Evolutionary conservation across 2,113 vertebrate genomes (phyloP).

Genomic region (Carassius carassius): DNA sequence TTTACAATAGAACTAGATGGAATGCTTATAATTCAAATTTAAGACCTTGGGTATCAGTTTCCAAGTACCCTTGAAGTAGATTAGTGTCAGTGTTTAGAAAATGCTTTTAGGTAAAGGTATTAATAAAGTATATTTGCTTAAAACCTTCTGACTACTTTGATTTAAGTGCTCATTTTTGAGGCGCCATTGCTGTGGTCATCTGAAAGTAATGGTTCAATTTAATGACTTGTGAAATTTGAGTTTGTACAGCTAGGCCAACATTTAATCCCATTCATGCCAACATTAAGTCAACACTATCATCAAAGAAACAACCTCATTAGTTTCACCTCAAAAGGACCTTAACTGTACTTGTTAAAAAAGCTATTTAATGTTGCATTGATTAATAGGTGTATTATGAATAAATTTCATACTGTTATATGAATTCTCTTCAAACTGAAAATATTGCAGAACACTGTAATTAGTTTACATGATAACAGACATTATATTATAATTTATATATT

Average conservation of each 20-base stretch:
- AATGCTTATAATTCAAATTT: not conserved
- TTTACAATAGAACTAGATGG: not conserved
- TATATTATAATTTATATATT: not conserved
- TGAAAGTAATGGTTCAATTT: slow-evolving; percentile 13
- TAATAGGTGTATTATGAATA: not conserved
- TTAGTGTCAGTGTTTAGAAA: not conserved
- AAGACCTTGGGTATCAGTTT: not conserved
- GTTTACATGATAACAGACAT: not conserved
- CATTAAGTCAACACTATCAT: slow-evolving; percentile 52
- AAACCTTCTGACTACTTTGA: not conserved
- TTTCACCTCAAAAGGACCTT: slow-evolving; percentile 36
- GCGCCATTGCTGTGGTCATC: not conserved
- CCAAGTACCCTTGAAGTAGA: not conserved
- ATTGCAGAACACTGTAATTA: not conserved
- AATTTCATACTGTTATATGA: not conserved
- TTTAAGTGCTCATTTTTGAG: not conserved
- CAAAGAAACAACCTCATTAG: slow-evolving; percentile 60
- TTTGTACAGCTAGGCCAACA: slow-evolving; percentile 46
- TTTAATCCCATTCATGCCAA: slow-evolving; percentile 48
- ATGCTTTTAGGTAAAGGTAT: not conserved
- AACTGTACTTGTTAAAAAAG: slow-evolving; percentile 30
- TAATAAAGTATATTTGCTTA: not conserved
- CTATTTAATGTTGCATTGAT: slow-evolving; percentile 17
- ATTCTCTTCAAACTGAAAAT: not conserved
- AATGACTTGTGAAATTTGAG: slow-evolving; percentile 40